Conservation (phyloP, 1,140 invertebrate genomes). For the Drosophila pandora region DNA sequence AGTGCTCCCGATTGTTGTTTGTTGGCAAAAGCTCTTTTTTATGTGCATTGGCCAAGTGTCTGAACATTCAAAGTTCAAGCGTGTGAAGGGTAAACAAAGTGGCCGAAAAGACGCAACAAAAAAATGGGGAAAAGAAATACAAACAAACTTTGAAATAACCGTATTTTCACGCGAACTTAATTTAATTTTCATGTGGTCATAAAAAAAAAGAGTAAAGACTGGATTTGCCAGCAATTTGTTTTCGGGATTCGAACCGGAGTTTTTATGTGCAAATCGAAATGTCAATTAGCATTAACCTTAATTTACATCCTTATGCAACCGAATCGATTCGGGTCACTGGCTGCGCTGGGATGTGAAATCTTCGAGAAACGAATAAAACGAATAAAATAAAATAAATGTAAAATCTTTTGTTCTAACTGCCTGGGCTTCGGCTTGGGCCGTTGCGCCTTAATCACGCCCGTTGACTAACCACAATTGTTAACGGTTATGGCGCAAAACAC, state of each 20-base stretch:
- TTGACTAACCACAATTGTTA: conserved; percentile 48
- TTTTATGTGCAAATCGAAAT: conserved; percentile 54
- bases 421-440: background rate
- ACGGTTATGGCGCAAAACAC: conserved; percentile 30
- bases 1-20: conserved; percentile 31
- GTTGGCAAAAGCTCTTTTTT: conserved; percentile 26
- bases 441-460: background rate
- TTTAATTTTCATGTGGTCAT: conserved; percentile 69
- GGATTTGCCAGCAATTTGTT: conserved; percentile 39
- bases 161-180: conserved; percentile 69
- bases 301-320: conserved; percentile 48
- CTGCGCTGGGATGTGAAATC: conserved; percentile 18
- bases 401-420: background rate
- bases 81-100: conserved; percentile 69
- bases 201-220: conserved; percentile 35
- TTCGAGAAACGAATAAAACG: background rate
- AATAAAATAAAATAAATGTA: background rate
- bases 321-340: conserved; percentile 36
- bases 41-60: conserved; percentile 14
- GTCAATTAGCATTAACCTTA: conserved; percentile 60
- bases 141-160: conserved; percentile 50
- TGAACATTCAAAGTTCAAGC: conserved; percentile 52
- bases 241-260: conserved; percentile 30
- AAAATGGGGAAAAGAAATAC: conserved; percentile 11
- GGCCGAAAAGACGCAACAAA: background rate